phyloP scores from a whole-genome alignment of 2,888 invertebrate species.

The Yponomeuta evonymella region DNA sequence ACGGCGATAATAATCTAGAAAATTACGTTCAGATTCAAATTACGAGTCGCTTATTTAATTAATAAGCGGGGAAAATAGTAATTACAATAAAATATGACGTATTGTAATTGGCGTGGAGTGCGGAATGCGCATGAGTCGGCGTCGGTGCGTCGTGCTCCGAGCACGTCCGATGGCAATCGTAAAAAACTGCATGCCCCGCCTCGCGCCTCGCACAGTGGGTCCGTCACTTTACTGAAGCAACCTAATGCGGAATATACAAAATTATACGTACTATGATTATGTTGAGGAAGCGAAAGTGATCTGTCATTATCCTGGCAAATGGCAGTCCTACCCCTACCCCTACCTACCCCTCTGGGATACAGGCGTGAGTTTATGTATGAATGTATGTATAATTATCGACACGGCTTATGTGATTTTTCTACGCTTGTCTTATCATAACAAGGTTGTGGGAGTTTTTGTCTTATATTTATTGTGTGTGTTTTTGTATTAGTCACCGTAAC shows the following conservation, averaged over 20 bases:
- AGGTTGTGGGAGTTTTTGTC: too few relatives aligned
- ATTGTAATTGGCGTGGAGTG: slow-evolving; percentile 41
- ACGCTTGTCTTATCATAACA: too few relatives aligned
- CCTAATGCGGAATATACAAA: not conserved
- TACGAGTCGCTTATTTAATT: slow-evolving; percentile 41
- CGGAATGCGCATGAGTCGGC: slow-evolving; percentile 25
- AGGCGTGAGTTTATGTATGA: too few relatives aligned
- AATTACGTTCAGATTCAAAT: slow-evolving; percentile 7
- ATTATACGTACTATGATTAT: not conserved
- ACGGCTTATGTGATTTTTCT: too few relatives aligned
- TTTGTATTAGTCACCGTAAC: too few relatives aligned
- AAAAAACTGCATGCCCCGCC: slow-evolving; percentile 45
- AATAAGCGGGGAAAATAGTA: slow-evolving; percentile 48
- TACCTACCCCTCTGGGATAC: too few relatives aligned
- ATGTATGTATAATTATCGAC: too few relatives aligned
- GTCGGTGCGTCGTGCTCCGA: slow-evolving; percentile 25
- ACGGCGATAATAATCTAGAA: slow-evolving; percentile 8
- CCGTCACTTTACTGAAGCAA: not conserved
- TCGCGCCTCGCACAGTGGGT: slow-evolving; percentile 25
- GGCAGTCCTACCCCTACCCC: too few relatives aligned
- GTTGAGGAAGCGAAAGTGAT: too few relatives aligned
- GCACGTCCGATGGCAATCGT: slow-evolving; percentile 59
- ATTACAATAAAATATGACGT: slow-evolving; percentile 53
- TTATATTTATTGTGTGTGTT: too few relatives aligned
- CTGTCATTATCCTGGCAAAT: too few relatives aligned